Evolutionary conservation across 2,888 invertebrate genomes (phyloP), one percentile per base, ranked within the genome.

Genomic region (Ypsolopha sequella): DNA sequence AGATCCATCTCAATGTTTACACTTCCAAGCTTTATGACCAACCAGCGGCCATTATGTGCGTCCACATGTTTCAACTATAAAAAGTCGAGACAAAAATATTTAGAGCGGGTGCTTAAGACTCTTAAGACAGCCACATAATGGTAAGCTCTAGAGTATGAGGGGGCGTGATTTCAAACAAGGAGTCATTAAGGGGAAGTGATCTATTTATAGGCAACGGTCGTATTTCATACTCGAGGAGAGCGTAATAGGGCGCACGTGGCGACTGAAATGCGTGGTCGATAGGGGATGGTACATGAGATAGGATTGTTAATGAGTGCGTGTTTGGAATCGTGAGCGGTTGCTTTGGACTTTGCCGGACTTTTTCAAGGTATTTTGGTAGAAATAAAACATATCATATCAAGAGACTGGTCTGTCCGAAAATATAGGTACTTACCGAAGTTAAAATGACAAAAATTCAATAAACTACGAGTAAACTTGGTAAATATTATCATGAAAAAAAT

Each of bases 181-280:
- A 68, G 62, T 77, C 80, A 76, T 80, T 80, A 78, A 69, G 76
- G 76, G 70, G 65, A 64, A 67, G 69, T 61, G 61, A 51, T 67
- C 68, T 76, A 76, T 74, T 70, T 73, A 67, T 78, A 74, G 66
- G 51, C 52, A 49, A 64, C 60, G 63, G 70, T 78, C 76, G 70
- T 79, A 78, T 79, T 75, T 79, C 79, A 79, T 76, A 75, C 69
- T 64, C 61, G 73, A 65, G 63, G 72, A 73, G 76, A 73, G 66
- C 69, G 72, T 80, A 80, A 81, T 79, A 74, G 73, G 65, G 65
- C 66, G 76, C 85, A 82, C 80, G 80, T 80, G 84, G 73, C 69
- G 63, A 60, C 38, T 24, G 24, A 24, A 4, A 24, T 24, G 24
- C 24, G 24, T 24, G 24, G 24, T 24, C 24, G 36, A 36, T 36